Conservation (phyloP, 37 sponge, comb jelly and placozoan genomes). For the Spongia lamella region DNA sequence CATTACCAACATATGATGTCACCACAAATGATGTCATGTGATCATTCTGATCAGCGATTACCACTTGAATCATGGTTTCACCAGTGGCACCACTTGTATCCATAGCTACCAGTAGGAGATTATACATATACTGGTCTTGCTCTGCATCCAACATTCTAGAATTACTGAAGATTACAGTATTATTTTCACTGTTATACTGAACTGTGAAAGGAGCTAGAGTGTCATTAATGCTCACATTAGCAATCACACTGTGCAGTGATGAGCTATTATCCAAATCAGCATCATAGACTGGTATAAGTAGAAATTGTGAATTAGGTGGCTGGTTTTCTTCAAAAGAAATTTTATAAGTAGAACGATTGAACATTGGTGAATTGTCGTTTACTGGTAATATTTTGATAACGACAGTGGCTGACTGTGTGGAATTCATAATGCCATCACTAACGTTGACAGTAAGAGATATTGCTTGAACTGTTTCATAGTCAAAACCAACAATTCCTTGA, state of each 20-base stretch:
- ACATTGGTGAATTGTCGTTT: slow-evolving; percentile 55
- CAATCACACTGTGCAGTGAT: slow-evolving; percentile 15
- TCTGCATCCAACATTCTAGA: slow-evolving; percentile 42
- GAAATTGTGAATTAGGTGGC: slow-evolving; percentile 7
- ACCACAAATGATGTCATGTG: slow-evolving; percentile 16
- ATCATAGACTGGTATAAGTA: slow-evolving; percentile 22
- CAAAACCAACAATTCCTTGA: slow-evolving; percentile 5
- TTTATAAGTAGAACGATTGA: slow-evolving; percentile 2
- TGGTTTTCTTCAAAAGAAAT: slow-evolving; percentile 36
- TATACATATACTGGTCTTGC: slow-evolving; percentile 25
- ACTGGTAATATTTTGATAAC: slow-evolving; percentile 26
- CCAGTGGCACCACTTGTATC: slow-evolving; percentile 21
- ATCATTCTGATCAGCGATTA: slow-evolving; percentile 44
- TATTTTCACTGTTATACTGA: background rate
- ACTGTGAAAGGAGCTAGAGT: slow-evolving; percentile 42
- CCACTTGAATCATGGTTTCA: slow-evolving; percentile 14
- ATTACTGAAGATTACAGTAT: slow-evolving; percentile 31
- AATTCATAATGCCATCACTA: slow-evolving; percentile 40
- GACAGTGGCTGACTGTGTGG: slow-evolving; percentile 25
- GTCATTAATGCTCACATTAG: slow-evolving; percentile 24
- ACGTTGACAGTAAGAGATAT: slow-evolving; percentile 18
- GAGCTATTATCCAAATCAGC: slow-evolving; percentile 11
- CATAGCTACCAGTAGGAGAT: slow-evolving; percentile 23
- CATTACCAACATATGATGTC: background rate
- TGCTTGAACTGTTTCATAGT: slow-evolving; percentile 41